Base-by-base conservation (phyloP, 1,140 invertebrate genomes). In the Penaeus chinensis region DNA sequence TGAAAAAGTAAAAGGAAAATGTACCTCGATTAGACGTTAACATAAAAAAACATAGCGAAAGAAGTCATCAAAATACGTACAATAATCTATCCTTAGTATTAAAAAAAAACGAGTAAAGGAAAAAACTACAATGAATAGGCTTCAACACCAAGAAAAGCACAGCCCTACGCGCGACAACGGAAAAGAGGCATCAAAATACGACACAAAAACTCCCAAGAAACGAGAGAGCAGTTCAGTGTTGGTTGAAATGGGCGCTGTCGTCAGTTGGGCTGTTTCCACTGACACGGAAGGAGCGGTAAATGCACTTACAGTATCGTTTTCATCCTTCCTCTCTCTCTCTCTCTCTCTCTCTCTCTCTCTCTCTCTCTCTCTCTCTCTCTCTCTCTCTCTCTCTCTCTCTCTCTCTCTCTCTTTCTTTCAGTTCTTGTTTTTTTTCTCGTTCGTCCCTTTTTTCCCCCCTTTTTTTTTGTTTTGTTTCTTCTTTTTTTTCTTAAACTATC, bases 241-340 rank as follows among this genome's bases (percentile, higher is more conserved):
- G 61, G 69, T 74, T 69, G 37, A 84, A 84, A 84, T 84, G 82
- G 80, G 37, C 47, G 42, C 37, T 18, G 27, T 60, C 66, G 66
- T 71, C 22, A 7, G 24, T 37, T 20, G 47, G 24, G 82, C 76
- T n/a, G 82, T 84, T 27, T 13, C 22, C n/a, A 71, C 47, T 84
- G 82, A 84, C 69, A 60, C 66, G 60, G 37, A 84, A 66, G 82
- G 76, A n/a, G 66, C 27, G 16, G 54, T 74, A 76, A 66, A 84
- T 71, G 24, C 71, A 66, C 76, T 84, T 74, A 84, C 66, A 74
- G 71, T 84, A 84, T 84, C 66, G 82, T 84, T 84, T 84, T 54
- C 69, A 42, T 71, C 76, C 47, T 71, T 84, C 76, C 71, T 74
- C 82, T 61, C 47, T 69, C 76, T 32, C 82, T 84, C 82, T 84